phyloP scores from a whole-genome alignment of 1,140 invertebrate species.

The Himalopsyche phryganea region DNA sequence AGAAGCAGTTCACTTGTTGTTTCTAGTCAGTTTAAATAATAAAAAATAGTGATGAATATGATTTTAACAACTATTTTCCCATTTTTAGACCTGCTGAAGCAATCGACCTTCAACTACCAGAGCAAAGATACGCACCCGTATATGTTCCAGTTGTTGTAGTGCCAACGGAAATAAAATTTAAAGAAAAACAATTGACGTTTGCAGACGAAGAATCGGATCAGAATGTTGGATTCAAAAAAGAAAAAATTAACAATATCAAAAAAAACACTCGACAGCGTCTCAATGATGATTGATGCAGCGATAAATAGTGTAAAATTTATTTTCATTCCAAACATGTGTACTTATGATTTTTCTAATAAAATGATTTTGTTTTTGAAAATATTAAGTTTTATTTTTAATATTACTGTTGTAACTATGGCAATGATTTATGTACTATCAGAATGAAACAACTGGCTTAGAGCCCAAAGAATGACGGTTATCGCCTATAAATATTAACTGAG shows the following conservation, averaged over 20 bases:
- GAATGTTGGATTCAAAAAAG: constrained; percentile 58
- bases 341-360: background rate
- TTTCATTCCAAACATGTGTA: constrained; percentile 1
- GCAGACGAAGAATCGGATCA: constrained; percentile 50
- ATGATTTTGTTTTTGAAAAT: constrained; percentile 33
- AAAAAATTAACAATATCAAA: constrained; percentile 57
- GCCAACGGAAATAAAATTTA: constrained; percentile 55
- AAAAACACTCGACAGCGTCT: constrained; percentile 58
- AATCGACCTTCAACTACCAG: constrained; percentile 59
- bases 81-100: constrained; percentile 36
- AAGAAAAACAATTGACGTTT: constrained; percentile 59
- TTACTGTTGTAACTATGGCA: too few relatives aligned
- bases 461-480: too few relatives aligned
- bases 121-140: constrained; percentile 39
- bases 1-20: too few relatives aligned
- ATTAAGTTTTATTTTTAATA: too few relatives aligned
- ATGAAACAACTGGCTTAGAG: too few relatives aligned
- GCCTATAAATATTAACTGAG: too few relatives aligned
- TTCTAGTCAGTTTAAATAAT: too few relatives aligned
- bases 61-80: too few relatives aligned
- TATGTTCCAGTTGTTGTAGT: constrained; percentile 41
- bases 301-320: background rate
- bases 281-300: constrained; percentile 52
- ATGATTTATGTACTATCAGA: too few relatives aligned
- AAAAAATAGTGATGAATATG: too few relatives aligned